Evolutionary conservation across 2,888 invertebrate species (phyloP).

Genomic region (Aphrophora alni): DNA sequence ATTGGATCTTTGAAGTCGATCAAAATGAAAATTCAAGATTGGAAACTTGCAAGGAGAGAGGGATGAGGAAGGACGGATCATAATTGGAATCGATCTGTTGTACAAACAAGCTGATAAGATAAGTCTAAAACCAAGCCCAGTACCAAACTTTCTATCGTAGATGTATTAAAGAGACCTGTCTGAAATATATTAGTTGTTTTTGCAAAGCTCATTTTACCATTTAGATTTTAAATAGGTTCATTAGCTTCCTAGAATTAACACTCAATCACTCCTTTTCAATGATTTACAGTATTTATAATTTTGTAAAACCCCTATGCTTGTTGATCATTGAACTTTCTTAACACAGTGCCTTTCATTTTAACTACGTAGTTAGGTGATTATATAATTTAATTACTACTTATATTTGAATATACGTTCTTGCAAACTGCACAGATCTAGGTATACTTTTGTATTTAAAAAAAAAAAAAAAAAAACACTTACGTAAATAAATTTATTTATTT

Average conservation of each 20-base stretch:
- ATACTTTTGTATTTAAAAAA: too few species aligned
- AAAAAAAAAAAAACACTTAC: too few species aligned
- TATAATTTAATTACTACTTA: background rate
- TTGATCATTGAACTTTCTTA: background rate
- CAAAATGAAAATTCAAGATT: background rate
- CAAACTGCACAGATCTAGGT: too few species aligned
- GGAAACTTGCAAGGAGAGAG: background rate
- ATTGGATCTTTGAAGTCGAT: too few species aligned
- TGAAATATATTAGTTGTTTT: background rate
- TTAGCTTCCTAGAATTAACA: background rate
- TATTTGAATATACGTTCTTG: too few species aligned
- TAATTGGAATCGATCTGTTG: background rate
- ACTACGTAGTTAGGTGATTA: background rate
- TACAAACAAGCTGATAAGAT: slow-evolving; percentile 1
- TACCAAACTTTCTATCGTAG: background rate
- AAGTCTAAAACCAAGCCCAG: background rate
- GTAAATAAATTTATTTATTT: too few species aligned
- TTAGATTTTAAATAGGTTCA: too few species aligned
- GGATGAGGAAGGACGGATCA: background rate
- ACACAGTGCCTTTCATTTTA: background rate
- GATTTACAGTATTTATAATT: background rate
- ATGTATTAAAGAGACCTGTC: background rate
- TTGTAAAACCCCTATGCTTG: background rate
- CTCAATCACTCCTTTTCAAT: background rate
- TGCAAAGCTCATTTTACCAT: background rate